Percentiles rank a stretch among this genome's conserved stretches.
Conservation (phyloP, 2,888 invertebrate genomes). For the Dryomyza anilis region DNA sequence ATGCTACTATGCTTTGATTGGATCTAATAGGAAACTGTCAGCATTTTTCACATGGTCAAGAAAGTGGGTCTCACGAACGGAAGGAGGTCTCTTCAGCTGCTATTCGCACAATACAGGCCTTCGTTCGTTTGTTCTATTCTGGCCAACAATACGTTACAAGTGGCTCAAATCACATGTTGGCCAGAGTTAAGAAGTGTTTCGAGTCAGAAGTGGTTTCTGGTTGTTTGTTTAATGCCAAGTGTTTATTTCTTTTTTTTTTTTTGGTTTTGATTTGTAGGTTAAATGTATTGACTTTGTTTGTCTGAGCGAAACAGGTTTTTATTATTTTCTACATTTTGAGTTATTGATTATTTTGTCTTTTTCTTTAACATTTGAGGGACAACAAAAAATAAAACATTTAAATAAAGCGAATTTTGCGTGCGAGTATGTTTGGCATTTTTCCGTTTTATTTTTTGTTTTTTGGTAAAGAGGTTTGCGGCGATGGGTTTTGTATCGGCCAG, state of each 20-base stretch:
- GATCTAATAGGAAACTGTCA: background rate
- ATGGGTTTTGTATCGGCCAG: background rate
- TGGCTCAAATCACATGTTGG: background rate
- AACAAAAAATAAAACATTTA: too few species aligned
- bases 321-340: too few species aligned
- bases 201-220: background rate
- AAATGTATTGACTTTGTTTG: slow-evolving; percentile 8
- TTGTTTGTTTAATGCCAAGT: background rate
- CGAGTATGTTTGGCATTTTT: background rate
- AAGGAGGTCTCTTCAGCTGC: background rate
- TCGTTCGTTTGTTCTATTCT: too few species aligned
- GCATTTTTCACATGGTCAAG: background rate
- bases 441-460: background rate
- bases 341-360: background rate
- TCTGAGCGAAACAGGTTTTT: slow-evolving; percentile 7
- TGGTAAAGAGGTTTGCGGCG: background rate
- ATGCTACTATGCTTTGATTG: background rate
- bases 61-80: too few species aligned
- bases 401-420: background rate
- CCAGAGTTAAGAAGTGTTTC: background rate
- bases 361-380: too few species aligned
- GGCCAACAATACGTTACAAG: too few species aligned
- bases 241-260: background rate
- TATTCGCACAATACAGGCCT: background rate
- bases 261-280: slow-evolving; percentile 11